phyloP scores from a whole-genome alignment of 2,888 invertebrate species.

The Silvanus unidentatus region DNA sequence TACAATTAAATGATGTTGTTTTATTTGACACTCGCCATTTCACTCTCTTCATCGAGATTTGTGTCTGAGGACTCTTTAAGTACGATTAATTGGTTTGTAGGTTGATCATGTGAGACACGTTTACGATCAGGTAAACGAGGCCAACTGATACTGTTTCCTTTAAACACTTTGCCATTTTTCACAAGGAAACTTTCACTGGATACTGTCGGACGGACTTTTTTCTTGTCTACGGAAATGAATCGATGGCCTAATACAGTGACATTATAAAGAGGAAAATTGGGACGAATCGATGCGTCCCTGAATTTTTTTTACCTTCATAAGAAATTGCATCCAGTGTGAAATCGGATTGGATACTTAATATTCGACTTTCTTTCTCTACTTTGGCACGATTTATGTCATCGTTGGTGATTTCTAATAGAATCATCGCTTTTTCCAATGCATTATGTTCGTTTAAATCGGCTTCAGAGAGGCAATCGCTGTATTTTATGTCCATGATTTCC shows the following conservation, averaged over 20 bases:
- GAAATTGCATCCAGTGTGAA: conserved; percentile 4
- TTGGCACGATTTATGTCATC: conserved; percentile 20
- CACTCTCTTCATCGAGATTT: not conserved
- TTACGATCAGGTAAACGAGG: too few relatives aligned
- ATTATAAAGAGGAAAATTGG: not conserved
- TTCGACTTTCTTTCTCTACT: conserved; percentile 2
- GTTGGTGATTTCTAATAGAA: conserved; percentile 20
- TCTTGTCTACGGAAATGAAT: not conserved
- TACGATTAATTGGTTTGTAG: not conserved
- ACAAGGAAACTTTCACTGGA: conserved; percentile 5
- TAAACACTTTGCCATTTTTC: conserved; percentile 5
- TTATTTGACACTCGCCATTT: too few relatives aligned
- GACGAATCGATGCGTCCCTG: not conserved
- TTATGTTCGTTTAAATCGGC: conserved; percentile 8
- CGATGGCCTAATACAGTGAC: not conserved
- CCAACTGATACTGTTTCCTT: not conserved
- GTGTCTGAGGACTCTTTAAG: not conserved
- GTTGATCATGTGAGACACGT: not conserved
- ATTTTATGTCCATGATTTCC: not conserved
- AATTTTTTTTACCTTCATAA: conserved; percentile 4
- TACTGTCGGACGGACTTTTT: not conserved
- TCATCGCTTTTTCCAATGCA: conserved; percentile 17
- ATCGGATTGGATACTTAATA: conserved; percentile 2
- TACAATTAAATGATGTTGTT: not conserved
- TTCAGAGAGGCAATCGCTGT: conserved; percentile 4